These are phyloP conservation scores for Numida meleagris DNA, from an alignment of 2,113 vertebrate species.

Conservation along the genomic window DNA sequence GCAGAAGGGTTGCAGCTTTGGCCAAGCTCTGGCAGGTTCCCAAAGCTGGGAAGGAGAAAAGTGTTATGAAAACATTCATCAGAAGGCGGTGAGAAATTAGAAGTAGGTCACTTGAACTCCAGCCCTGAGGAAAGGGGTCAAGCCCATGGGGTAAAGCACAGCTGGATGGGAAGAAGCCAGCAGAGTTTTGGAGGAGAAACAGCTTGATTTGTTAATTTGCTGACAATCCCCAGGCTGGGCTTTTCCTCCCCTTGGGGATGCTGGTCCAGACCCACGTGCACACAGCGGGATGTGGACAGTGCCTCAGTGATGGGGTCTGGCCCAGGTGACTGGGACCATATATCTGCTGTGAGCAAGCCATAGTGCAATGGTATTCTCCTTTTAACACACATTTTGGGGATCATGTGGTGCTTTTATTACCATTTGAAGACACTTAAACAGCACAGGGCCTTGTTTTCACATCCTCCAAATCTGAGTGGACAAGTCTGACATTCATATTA, in stretches of 20 bases:
- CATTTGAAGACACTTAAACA: not conserved
- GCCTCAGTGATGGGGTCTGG: not conserved
- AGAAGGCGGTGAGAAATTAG: conserved; percentile 43
- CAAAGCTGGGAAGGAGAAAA: conserved; percentile 7
- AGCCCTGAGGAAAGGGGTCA: conserved; percentile 35
- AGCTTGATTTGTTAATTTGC: conserved; percentile 53
- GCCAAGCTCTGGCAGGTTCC: conserved; percentile 15
- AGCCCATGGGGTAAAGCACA: conserved; percentile 35
- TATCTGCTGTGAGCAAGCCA: not conserved
- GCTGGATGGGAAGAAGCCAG: conserved; percentile 51
- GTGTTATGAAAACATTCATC: conserved; percentile 24
- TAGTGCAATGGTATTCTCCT: rapidly evolving
- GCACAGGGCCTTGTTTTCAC: not conserved
- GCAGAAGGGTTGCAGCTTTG: conserved; percentile 4
- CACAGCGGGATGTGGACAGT: not conserved
- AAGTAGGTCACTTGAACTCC: conserved; percentile 32
- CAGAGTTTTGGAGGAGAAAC: not conserved
- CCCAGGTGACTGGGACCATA: not conserved
- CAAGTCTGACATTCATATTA: not conserved
- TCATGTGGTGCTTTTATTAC: not conserved
- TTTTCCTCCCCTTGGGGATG: conserved; percentile 2
- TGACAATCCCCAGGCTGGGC: not conserved
- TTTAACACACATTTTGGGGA: not conserved
- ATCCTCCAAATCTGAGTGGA: not conserved
- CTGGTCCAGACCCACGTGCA: not conserved